Evolutionary conservation across 2,888 invertebrate species (phyloP).

Genomic region (Catocala nupta): DNA sequence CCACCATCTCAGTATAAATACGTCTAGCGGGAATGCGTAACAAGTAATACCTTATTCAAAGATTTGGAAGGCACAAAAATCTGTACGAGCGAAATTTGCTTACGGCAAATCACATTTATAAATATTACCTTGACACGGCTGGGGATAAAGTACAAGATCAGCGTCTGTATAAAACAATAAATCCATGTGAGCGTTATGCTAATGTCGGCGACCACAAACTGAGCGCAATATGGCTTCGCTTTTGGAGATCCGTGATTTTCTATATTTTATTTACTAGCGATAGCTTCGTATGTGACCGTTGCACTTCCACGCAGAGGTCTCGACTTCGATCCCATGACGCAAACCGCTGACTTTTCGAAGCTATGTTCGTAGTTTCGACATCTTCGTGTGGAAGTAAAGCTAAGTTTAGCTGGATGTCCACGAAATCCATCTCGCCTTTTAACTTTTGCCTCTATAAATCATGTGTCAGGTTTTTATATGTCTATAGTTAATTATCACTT

Average conservation of each 20-base stretch:
- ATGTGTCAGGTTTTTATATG: constrained; percentile 72
- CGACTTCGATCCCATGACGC: no score
- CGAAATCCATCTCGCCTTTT: constrained; percentile 77
- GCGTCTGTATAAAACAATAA: constrained; percentile 44
- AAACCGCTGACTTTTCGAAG: no score
- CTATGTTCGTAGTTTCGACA: constrained; percentile 68
- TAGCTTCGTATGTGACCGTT: no score
- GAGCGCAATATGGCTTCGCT: constrained; percentile 28
- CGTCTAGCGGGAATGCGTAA: background rate
- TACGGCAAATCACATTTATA: constrained; percentile 41
- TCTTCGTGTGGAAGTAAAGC: constrained; percentile 84
- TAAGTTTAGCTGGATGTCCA: constrained; percentile 77
- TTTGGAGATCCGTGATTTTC: constrained; percentile 2
- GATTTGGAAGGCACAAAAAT: constrained; percentile 2
- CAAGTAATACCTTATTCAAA: constrained; percentile 4
- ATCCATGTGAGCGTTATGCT: constrained; percentile 47
- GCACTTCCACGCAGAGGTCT: no score
- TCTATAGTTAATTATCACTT: constrained; percentile 39
- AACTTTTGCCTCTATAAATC: constrained; percentile 82
- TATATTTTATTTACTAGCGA: background rate
- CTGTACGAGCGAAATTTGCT: constrained; percentile 12
- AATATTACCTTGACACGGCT: constrained; percentile 40
- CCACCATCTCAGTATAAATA: background rate
- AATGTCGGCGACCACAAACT: constrained; percentile 49
- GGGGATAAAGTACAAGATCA: constrained; percentile 41